These are phyloP conservation scores for Zoanthus solanderi DNA, from an alignment of 92 coral and sea anemone species.

Conservation along the genomic window DNA sequence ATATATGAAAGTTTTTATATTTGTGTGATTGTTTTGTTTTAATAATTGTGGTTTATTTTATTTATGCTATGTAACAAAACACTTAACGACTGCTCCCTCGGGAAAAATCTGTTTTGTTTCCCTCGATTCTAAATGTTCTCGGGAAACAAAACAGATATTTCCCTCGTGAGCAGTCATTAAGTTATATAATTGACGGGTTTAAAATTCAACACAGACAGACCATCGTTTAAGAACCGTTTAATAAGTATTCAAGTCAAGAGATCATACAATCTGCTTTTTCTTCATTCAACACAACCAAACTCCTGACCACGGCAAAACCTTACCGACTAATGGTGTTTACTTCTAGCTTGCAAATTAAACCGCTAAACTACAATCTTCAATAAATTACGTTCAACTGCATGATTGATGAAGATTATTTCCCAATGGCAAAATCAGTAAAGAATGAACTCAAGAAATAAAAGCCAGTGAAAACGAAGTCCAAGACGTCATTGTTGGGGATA, in stretches of 20 bases:
- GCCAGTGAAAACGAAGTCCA: background rate
- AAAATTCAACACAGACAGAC: too few relatives aligned
- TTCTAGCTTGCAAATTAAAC: constrained; percentile 1
- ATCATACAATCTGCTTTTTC: constrained; percentile 25
- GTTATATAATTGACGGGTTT: too few relatives aligned
- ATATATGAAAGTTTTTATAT: too few relatives aligned
- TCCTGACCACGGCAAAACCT: constrained; percentile 6
- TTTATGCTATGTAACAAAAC: too few relatives aligned
- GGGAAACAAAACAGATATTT: too few relatives aligned
- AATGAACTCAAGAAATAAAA: constrained; percentile 35
- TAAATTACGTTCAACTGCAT: constrained; percentile 49
- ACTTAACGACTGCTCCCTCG: too few relatives aligned
- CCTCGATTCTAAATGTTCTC: too few relatives aligned
- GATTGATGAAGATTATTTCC: constrained; percentile 38
- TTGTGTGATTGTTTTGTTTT: too few relatives aligned
- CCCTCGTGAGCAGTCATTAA: too few relatives aligned
- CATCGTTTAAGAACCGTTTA: constrained; percentile 32
- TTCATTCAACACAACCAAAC: background rate
- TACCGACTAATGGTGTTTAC: background rate
- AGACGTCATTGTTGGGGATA: constrained; percentile 80
- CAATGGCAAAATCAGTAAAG: constrained; percentile 26
- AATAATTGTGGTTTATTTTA: too few relatives aligned
- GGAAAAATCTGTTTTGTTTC: too few relatives aligned
- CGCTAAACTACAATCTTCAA: constrained; percentile 42
- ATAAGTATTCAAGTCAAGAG: constrained; percentile 38